Evolutionary conservation across 2,888 invertebrate species (phyloP).

Genomic region (Autographa gamma): DNA sequence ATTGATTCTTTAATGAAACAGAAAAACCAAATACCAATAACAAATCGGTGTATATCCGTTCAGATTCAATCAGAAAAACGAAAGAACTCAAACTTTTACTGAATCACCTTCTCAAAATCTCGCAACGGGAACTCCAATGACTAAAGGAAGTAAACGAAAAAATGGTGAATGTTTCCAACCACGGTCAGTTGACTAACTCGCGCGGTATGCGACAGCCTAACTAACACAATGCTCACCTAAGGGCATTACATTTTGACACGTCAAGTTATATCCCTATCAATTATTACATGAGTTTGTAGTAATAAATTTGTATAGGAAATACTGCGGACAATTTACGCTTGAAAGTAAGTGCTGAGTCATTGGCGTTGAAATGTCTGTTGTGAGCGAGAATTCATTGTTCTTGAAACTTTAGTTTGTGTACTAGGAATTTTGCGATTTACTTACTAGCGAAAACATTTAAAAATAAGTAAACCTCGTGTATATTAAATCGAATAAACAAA

Average conservation of each 20-base stretch:
- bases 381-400: slow-evolving; percentile 37
- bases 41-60: neutral
- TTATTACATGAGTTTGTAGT: slow-evolving; percentile 34
- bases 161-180: slow-evolving; percentile 35
- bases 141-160: slow-evolving; percentile 30
- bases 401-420: slow-evolving; percentile 28
- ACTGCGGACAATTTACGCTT: slow-evolving; percentile 28
- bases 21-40: too few species aligned
- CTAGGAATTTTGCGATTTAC: neutral
- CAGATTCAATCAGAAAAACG: neutral
- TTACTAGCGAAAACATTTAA: neutral
- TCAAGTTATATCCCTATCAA: slow-evolving; percentile 48
- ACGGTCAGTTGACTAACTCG: slow-evolving; percentile 38
- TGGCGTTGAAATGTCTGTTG: slow-evolving; percentile 38
- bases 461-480: too few species aligned
- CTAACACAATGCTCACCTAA: slow-evolving; percentile 36
- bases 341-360: slow-evolving; percentile 43
- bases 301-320: slow-evolving; percentile 42
- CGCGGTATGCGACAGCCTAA: slow-evolving; percentile 45
- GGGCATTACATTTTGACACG: slow-evolving; percentile 57
- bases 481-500: neutral
- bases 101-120: slow-evolving; percentile 3
- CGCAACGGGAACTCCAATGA: slow-evolving; percentile 43
- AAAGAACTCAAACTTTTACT: neutral
- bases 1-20: neutral